Base-by-base conservation (phyloP, 1,140 invertebrate species). In the Bombus breviceps region DNA sequence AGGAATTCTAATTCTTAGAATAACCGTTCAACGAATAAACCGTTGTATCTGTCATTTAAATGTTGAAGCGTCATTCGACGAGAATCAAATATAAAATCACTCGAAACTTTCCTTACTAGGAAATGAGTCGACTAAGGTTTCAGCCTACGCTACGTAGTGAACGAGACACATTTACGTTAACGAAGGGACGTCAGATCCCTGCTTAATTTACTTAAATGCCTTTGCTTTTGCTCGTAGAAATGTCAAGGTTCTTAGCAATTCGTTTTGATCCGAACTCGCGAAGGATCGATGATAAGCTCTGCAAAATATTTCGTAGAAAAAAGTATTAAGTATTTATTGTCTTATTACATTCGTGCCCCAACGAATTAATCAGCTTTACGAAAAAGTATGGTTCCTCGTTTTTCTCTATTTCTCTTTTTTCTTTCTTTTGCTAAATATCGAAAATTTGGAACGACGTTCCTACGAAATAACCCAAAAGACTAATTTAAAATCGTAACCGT, bases 171-270 rank as follows among this genome's bases (percentile, higher is more conserved):
- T 68, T 68, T 57, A 25, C n/a, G 28, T 71, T 47, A 69, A 83
- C 69, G 47, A 41, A 68, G 37, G 64, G n/a, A 69, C 32, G 9
- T 39, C 6, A 25, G 25, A 68, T 41, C 64, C 13, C n/a, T 34
- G 64, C n/a, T 78, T 83, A 83, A 68, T 76, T 76, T 53, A 28
- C 8, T 69, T 28, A 32, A 68, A 77, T 69, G 37, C 15, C 62
- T 32, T n/a, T 41, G 8, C 18, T 8, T 53, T 22, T 43, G 28
- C 12, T 64, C 39, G 22, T 9, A 75, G 53, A 75, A 66, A 53
- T 43, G 2, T 41, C 22, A 3, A 34, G 34, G 32, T 34, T 28
- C 12, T 2, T 32, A 25, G 34, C 71, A 41, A 82, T 47, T 25
- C 18, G 18, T 10, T 62, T 57, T 34, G 28, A 39, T 6, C 0